These are phyloP conservation scores for Equus quagga DNA, from an alignment of 2,113 vertebrate genomes.

Conservation along the genomic window DNA sequence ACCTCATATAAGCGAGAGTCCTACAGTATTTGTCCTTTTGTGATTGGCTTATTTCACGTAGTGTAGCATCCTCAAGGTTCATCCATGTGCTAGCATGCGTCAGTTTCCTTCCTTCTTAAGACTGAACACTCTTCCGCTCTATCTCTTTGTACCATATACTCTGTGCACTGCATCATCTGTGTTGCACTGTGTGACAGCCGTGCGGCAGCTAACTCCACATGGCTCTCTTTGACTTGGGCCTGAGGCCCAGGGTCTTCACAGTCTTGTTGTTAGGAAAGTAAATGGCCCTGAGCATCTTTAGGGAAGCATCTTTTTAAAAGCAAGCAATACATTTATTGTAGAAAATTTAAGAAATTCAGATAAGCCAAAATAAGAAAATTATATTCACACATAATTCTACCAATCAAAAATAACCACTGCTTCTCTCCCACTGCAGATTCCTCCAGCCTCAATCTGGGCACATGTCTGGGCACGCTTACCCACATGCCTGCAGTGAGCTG, in stretches of 20 bases:
- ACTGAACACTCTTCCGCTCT: fast-evolving
- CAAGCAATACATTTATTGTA: background rate
- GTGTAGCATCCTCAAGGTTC: fast-evolving
- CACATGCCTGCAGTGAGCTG: fast-evolving
- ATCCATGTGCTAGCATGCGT: background rate
- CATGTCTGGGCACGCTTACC: fast-evolving
- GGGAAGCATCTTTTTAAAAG: background rate
- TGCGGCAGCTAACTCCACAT: fast-evolving
- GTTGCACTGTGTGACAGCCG: fast-evolving
- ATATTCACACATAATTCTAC: background rate
- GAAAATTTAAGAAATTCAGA: background rate
- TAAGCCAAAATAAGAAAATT: background rate
- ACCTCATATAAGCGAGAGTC: too few species aligned
- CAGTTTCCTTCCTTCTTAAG: background rate
- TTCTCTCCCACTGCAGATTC: fast-evolving
- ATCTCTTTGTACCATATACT: fast-evolving
- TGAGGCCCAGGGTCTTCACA: background rate
- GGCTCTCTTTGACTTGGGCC: fast-evolving
- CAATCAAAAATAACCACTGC: background rate
- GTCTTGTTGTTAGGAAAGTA: background rate
- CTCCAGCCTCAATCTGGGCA: fast-evolving
- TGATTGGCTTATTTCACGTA: background rate
- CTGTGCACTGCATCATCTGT: fast-evolving
- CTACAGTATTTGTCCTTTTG: fast-evolving
- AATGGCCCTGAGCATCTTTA: background rate